A percentile compares a stretch with the other conserved stretches of the same genome.
These are phyloP conservation scores for Anguilla obscura DNA, from an alignment of 2,797 vertebrate genomes.

Conservation along the genomic window DNA sequence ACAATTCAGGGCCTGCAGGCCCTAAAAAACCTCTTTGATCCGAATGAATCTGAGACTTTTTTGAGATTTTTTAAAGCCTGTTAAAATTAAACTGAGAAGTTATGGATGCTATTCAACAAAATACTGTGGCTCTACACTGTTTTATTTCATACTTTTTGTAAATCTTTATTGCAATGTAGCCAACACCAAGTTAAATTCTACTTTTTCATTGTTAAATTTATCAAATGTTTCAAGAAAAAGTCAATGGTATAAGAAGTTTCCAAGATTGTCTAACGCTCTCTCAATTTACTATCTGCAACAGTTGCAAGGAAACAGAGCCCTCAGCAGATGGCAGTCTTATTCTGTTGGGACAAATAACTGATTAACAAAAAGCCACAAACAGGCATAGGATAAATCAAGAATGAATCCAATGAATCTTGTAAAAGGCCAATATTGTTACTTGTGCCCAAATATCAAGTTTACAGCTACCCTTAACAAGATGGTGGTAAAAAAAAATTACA, in stretches of 20 bases:
- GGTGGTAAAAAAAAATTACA: not conserved
- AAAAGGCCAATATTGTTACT: not conserved
- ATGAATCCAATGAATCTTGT: not conserved
- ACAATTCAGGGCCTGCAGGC: not conserved
- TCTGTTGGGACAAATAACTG: not conserved
- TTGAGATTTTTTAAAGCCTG: not conserved
- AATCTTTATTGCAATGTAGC: not conserved
- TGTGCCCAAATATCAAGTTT: not conserved
- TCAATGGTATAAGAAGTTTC: not conserved
- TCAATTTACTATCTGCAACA: not conserved
- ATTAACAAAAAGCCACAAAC: not conserved
- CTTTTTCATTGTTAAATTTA: not conserved
- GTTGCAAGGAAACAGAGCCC: not conserved
- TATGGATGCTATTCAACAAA: not conserved
- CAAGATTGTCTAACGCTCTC: not conserved
- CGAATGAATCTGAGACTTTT: not conserved
- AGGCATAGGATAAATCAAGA: not conserved
- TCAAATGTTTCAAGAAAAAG: not conserved
- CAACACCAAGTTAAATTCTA: not conserved
- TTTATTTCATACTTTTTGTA: not conserved
- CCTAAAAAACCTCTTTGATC: not conserved
- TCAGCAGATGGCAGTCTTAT: constrained; percentile 25
- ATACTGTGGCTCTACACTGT: not conserved
- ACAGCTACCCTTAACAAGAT: not conserved
- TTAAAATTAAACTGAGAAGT: not conserved